Conservation (phyloP, 2,797 vertebrate species). For the Enteromius treurensis region DNA sequence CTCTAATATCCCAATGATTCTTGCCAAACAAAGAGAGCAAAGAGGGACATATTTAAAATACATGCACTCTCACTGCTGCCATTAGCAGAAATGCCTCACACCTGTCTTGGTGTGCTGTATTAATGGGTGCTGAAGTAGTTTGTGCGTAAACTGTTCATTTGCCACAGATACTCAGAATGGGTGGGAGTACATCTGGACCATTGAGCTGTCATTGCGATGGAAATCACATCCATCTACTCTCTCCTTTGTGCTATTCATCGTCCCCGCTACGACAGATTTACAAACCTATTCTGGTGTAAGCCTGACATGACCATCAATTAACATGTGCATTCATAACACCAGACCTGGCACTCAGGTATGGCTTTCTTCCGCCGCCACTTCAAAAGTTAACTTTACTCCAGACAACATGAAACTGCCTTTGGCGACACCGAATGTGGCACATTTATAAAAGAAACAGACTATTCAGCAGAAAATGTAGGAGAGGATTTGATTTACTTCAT, state of each 20-base stretch:
- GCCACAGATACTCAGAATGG: constrained; percentile 66
- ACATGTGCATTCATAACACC: constrained; percentile 68
- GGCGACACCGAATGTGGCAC: not conserved
- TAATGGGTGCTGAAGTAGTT: constrained; percentile 75
- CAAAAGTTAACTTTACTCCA: constrained; percentile 58
- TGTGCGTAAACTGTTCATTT: constrained; percentile 76
- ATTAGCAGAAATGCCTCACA: constrained; percentile 73
- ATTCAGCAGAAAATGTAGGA: not conserved
- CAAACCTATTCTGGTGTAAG: constrained; percentile 74
- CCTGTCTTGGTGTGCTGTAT: constrained; percentile 70
- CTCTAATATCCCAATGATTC: constrained; percentile 54
- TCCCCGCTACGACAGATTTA: constrained; percentile 75
- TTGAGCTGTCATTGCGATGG: constrained; percentile 64
- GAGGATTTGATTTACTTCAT: constrained; percentile 6
- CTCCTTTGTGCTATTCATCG: constrained; percentile 67
- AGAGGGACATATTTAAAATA: constrained; percentile 69
- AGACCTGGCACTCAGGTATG: constrained; percentile 47
- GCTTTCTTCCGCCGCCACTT: constrained; percentile 38
- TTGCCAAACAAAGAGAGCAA: constrained; percentile 63
- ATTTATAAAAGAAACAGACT: not conserved
- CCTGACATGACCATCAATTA: constrained; percentile 75
- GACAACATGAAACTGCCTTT: not conserved
- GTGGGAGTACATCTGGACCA: constrained; percentile 67
- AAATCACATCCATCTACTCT: constrained; percentile 75
- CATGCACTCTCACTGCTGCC: constrained; percentile 66